Conservation (phyloP, 2,113 vertebrate genomes). For the Acrocephalus arundinaceus region DNA sequence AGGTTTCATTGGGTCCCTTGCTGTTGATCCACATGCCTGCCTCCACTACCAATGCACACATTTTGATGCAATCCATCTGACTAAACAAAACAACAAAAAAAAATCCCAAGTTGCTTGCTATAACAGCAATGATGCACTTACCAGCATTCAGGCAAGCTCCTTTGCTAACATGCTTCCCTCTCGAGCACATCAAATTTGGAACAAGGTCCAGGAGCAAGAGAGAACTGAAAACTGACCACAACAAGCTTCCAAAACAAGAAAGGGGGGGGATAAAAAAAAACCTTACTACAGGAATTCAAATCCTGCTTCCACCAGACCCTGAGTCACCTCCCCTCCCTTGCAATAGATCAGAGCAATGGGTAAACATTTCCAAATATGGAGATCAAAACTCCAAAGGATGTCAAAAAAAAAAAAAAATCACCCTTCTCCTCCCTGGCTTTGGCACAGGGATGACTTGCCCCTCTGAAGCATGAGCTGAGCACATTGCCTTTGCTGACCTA, state of each 20-base stretch:
- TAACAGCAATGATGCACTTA: constrained; percentile 68
- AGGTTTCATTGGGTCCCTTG: not conserved
- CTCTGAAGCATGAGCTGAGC: constrained; percentile 70
- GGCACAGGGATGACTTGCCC: constrained; percentile 78
- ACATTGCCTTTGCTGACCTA: constrained; percentile 51
- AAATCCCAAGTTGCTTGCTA: not conserved
- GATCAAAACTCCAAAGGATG: constrained; percentile 86
- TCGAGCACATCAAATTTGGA: constrained; percentile 45
- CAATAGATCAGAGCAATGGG: constrained; percentile 90
- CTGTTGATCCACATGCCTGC: not conserved
- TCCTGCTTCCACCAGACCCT: constrained; percentile 81
- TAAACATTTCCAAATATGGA: constrained; percentile 99
- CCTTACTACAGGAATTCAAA: constrained; percentile 80
- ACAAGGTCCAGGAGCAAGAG: constrained; percentile 57
- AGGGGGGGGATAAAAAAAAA: not conserved
- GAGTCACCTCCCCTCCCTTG: constrained; percentile 84
- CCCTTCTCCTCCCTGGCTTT: constrained; percentile 77
- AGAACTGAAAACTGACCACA: constrained; percentile 70
- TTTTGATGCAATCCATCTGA: not conserved
- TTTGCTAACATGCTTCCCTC: constrained; percentile 17
- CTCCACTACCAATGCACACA: not conserved
- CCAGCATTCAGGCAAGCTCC: constrained; percentile 44
- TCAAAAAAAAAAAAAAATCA: constrained; percentile 82
- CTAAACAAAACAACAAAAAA: constrained; percentile 16
- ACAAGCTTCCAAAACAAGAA: constrained; percentile 67